These are phyloP conservation scores for Gortyna flavago DNA, from an alignment of 2,888 invertebrate species.

Conservation along the genomic window DNA sequence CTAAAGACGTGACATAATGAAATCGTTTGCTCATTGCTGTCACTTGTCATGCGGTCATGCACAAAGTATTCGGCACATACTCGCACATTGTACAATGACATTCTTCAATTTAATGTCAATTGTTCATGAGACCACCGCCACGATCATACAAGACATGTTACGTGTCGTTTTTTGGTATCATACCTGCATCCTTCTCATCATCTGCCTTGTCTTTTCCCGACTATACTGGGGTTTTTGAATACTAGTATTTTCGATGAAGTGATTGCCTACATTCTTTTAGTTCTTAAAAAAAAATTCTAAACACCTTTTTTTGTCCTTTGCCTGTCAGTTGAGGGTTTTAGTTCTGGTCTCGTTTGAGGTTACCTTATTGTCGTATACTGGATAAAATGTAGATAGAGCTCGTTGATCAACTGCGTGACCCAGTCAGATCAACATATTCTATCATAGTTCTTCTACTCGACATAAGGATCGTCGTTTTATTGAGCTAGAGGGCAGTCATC, in stretches of 20 bases:
- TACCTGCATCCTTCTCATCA: background rate
- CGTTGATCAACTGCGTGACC: too few species aligned
- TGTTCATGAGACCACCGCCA: constrained; percentile 25
- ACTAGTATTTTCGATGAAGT: background rate
- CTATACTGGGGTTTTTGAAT: background rate
- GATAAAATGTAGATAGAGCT: background rate
- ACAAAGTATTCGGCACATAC: constrained; percentile 47
- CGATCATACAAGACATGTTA: background rate
- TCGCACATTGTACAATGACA: constrained; percentile 39
- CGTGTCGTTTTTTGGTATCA: background rate
- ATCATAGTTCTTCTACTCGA: background rate
- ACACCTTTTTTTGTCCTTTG: background rate
- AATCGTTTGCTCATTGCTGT: constrained; percentile 36
- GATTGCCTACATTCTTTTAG: background rate
- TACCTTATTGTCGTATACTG: background rate
- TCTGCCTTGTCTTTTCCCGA: background rate
- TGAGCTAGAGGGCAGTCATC: background rate
- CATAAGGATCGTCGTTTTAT: background rate
- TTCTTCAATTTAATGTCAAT: constrained; percentile 50
- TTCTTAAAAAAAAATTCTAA: background rate
- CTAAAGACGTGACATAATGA: constrained; percentile 20
- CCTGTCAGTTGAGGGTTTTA: background rate
- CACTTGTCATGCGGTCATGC: constrained; percentile 44
- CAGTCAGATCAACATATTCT: too few species aligned
- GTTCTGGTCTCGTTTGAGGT: background rate